Percentiles rank a stretch among this genome's conserved stretches.
phyloP scores from a whole-genome alignment of 2,797 vertebrate genomes.

The Tarsius wallacei region DNA sequence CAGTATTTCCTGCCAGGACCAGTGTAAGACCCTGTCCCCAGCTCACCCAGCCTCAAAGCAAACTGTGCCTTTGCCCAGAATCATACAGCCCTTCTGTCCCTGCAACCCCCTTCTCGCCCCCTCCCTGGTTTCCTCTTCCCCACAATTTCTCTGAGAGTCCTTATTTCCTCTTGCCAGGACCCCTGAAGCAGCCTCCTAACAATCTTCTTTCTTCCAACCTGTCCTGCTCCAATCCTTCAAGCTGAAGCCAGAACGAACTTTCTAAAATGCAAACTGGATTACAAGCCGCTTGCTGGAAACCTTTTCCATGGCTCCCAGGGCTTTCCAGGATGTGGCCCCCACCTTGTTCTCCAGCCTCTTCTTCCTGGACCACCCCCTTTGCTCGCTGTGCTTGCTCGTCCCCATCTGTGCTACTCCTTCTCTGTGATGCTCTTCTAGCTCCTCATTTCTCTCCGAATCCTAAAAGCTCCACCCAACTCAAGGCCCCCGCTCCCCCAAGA shows the following conservation, averaged over 20 bases:
- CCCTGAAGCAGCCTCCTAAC: neutral
- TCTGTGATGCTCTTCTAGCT: neutral
- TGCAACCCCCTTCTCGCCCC: neutral
- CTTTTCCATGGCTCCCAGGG: neutral
- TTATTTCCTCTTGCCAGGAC: neutral
- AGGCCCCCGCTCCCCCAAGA: neutral
- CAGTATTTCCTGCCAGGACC: neutral
- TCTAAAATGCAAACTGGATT: neutral
- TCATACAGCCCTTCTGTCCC: neutral
- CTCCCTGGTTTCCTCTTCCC: neutral
- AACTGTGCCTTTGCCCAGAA: neutral
- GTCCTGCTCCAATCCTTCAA: neutral
- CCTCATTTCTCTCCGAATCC: neutral
- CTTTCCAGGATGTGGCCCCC: neutral
- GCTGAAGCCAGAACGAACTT: neutral
- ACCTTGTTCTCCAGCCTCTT: neutral
- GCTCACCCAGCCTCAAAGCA: neutral
- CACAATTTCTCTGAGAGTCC: neutral
- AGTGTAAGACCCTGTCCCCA: neutral
- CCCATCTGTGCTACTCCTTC: fast-evolving
- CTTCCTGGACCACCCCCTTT: neutral
- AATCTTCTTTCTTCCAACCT: neutral
- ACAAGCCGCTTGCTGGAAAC: fast-evolving
- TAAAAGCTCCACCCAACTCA: neutral
- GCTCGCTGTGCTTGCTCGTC: neutral